A percentile compares a stretch with the other conserved stretches of the same genome.
These are phyloP conservation scores for Struthio camelus DNA, from an alignment of 2,113 vertebrate genomes.

Conservation along the genomic window DNA sequence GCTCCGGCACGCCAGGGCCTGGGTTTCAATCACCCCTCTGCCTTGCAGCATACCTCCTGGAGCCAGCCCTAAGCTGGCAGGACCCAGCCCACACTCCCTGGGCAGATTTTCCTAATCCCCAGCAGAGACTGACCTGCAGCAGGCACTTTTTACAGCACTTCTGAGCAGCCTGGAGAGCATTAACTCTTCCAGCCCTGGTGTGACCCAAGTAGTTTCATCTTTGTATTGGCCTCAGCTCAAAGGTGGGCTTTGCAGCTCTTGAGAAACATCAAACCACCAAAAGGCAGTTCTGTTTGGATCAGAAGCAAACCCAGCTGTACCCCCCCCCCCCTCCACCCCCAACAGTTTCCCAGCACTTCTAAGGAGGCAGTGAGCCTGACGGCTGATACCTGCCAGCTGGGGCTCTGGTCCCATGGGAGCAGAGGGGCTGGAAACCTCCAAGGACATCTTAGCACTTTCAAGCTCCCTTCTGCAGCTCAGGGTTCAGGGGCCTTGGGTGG, in stretches of 20 bases:
- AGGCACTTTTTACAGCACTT: constrained; percentile 7
- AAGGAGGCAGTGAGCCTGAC: not conserved
- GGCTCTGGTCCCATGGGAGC: too few species aligned
- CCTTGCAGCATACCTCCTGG: not conserved
- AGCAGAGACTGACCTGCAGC: constrained; percentile 46
- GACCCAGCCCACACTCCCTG: not conserved
- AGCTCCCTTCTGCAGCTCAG: too few species aligned
- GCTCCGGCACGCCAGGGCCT: not conserved
- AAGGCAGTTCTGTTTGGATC: not conserved
- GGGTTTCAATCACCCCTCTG: not conserved
- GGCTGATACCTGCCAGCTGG: too few species aligned
- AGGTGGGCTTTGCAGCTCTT: not conserved
- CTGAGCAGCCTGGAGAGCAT: not conserved
- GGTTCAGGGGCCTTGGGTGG: too few species aligned
- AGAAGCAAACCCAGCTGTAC: not conserved
- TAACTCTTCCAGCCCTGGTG: not conserved
- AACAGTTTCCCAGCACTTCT: not conserved
- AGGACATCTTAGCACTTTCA: not conserved
- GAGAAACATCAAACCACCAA: not conserved
- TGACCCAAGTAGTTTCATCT: not conserved
- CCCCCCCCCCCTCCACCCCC: not conserved
- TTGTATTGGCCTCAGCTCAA: not conserved
- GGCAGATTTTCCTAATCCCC: constrained; percentile 41
- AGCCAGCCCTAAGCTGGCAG: not conserved
- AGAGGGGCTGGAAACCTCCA: too few species aligned